Conservation (phyloP, 2,797 vertebrate species). For the Schizopygopsis pylzovi region DNA sequence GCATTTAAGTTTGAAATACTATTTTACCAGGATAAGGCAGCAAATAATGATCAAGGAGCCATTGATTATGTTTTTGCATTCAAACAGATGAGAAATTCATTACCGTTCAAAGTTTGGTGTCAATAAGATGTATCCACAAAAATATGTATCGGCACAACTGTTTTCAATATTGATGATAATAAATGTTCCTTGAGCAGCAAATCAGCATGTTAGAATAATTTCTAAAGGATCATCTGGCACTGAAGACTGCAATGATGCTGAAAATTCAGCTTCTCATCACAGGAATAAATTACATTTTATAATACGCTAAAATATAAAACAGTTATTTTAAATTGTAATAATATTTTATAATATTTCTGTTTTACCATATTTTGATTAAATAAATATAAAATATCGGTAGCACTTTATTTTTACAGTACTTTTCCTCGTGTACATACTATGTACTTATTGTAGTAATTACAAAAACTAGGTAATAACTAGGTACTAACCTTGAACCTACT, state of each 20-base stretch:
- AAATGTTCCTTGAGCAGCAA: neutral
- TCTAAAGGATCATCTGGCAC: neutral
- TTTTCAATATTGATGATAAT: neutral
- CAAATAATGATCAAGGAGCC: neutral
- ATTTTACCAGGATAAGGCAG: neutral
- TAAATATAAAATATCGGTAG: neutral
- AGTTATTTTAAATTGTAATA: neutral
- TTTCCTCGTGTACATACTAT: no score
- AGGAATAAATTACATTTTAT: neutral
- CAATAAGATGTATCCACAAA: neutral
- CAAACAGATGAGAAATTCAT: neutral
- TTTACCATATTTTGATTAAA: neutral
- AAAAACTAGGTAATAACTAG: no score
- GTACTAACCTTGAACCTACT: no score
- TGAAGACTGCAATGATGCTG: neutral
- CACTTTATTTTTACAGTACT: no score
- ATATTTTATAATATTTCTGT: neutral
- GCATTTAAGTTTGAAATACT: neutral
- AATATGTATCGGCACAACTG: neutral
- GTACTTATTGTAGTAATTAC: no score
- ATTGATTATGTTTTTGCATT: neutral
- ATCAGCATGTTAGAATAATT: neutral
- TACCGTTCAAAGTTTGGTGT: neutral
- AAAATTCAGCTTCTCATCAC: neutral
- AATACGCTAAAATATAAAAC: neutral